Conservation (phyloP, 1,140 invertebrate species). For the Brachionus angularis region DNA sequence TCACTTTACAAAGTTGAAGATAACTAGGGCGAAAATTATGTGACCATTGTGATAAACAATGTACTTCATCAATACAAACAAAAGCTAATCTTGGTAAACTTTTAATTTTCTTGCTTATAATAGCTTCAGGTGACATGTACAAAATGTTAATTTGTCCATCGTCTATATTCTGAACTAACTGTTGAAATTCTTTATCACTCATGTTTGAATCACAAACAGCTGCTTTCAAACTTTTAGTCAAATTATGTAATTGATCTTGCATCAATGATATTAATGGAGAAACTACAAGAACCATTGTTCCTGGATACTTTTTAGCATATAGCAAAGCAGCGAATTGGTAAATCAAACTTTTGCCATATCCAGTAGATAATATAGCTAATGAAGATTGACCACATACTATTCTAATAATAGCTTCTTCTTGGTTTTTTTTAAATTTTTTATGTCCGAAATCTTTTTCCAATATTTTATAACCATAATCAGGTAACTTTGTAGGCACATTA, state of each 20-base stretch:
- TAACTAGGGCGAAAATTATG: constrained; percentile 95
- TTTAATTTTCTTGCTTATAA: constrained; percentile 66
- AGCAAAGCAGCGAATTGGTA: constrained; percentile 28
- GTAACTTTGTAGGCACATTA: not conserved
- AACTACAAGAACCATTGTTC: constrained; percentile 64
- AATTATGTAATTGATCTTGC: constrained; percentile 60
- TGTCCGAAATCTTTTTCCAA: constrained; percentile 39
- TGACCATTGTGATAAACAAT: constrained; percentile 96
- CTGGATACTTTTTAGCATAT: constrained; percentile 9
- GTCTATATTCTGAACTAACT: constrained; percentile 1
- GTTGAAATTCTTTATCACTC: constrained; percentile 1
- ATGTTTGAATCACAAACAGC: constrained; percentile 64
- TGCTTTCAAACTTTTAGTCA: constrained; percentile 65
- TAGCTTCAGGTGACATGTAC: constrained; percentile 60
- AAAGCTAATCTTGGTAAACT: constrained; percentile 50
- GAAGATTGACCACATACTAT: constrained; percentile 20
- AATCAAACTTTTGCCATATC: constrained; percentile 38
- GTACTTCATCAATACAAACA: constrained; percentile 90
- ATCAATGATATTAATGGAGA: constrained; percentile 69
- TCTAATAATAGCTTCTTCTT: constrained; percentile 23
- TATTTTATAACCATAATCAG: constrained; percentile 14
- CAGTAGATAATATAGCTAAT: constrained; percentile 13
- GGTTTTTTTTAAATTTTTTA: constrained; percentile 25
- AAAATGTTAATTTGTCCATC: constrained; percentile 28
- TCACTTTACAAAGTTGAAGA: constrained; percentile 65